These are phyloP conservation scores for Heterodera schachtii DNA, from an alignment of 1,140 invertebrate genomes.

Conservation along the genomic window DNA sequence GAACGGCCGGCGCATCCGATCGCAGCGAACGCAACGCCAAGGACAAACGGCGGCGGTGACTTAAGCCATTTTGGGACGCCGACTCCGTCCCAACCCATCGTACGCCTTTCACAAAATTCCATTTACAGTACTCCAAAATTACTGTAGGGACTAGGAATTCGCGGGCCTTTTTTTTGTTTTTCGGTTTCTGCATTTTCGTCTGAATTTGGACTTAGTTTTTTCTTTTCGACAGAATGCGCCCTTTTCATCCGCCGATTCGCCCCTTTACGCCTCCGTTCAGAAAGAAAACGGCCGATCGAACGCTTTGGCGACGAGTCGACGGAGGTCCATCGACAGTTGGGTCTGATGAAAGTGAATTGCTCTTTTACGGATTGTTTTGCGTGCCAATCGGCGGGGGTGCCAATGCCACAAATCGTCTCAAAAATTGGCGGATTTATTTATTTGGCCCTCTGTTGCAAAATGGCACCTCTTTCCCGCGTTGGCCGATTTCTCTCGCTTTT, in stretches of 20 bases:
- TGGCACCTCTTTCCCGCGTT: no score
- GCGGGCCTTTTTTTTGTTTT: no score
- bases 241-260: not conserved
- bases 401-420: no score
- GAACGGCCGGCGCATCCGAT: not conserved
- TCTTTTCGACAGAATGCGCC: not conserved
- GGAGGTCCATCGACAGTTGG: slow-evolving; percentile 31
- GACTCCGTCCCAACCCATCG: slow-evolving; percentile 17
- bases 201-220: not conserved
- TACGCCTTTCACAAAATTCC: not conserved
- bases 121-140: not conserved
- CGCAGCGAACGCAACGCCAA: not conserved
- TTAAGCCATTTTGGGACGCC: not conserved
- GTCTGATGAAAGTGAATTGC: not conserved
- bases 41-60: not conserved
- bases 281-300: not conserved
- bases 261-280: slow-evolving; percentile 25
- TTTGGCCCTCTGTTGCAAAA: not conserved
- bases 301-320: not conserved
- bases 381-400: no score
- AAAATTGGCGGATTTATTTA: no score
- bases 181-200: no score
- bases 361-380: no score
- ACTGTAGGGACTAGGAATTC: no score
- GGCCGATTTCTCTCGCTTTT: no score